phyloP scores from a whole-genome alignment of 2,797 vertebrate genomes.

The Falco biarmicus region DNA sequence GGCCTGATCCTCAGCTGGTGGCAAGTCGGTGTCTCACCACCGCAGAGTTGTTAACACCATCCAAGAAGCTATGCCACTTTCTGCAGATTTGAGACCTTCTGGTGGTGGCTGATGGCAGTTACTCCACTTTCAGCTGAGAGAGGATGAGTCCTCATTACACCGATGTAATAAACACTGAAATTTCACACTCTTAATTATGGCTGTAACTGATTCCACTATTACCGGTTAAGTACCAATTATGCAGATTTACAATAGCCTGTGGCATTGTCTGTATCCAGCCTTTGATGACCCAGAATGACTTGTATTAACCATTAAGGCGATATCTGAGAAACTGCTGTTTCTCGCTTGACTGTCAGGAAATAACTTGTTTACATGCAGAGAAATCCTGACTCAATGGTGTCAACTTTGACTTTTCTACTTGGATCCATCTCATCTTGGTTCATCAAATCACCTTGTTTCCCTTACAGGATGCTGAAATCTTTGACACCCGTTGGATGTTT shows the following conservation, averaged over 20 bases:
- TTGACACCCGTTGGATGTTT: accelerated
- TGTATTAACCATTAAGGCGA: background rate
- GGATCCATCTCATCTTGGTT: background rate
- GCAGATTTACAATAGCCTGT: conserved; percentile 9
- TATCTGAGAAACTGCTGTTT: background rate
- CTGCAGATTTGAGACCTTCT: background rate
- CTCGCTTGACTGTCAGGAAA: background rate
- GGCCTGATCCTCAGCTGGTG: background rate
- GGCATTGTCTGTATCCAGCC: background rate
- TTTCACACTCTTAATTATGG: background rate
- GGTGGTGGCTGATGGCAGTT: background rate
- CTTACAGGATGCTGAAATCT: background rate
- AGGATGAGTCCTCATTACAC: background rate
- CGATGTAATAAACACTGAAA: background rate
- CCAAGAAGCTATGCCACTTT: too few relatives aligned
- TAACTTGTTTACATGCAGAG: background rate
- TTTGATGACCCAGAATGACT: background rate
- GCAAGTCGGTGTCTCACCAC: background rate
- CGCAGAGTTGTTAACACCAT: accelerated
- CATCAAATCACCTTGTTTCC: background rate
- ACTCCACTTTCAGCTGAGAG: background rate
- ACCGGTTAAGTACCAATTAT: conserved; percentile 11
- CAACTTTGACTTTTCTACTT: background rate
- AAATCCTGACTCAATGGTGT: background rate
- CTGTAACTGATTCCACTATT: background rate